Percentiles rank a stretch among this genome's conserved stretches.
phyloP scores from a whole-genome alignment of 2,113 vertebrate genomes.

The Laticauda laticaudata region DNA sequence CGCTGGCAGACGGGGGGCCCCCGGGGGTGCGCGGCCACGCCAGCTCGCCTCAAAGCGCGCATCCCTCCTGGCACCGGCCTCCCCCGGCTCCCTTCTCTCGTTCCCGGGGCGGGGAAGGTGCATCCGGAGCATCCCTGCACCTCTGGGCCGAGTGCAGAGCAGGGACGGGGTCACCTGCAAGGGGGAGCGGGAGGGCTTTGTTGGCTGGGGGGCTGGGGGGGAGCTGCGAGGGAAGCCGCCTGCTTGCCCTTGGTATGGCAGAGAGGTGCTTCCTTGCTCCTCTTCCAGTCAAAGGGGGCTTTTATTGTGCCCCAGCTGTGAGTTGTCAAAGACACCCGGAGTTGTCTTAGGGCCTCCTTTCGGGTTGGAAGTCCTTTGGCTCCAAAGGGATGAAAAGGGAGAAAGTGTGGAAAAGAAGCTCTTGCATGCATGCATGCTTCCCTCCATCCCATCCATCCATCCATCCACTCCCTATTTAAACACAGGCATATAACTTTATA shows the following conservation, averaged over 20 bases:
- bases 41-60: not conserved
- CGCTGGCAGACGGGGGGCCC: too few relatives aligned
- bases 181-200: slow-evolving; percentile 23
- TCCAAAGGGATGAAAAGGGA: slow-evolving; percentile 29
- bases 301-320: not conserved
- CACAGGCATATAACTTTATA: too few relatives aligned
- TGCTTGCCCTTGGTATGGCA: slow-evolving; percentile 10
- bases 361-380: slow-evolving; percentile 15
- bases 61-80: not conserved
- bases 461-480: too few relatives aligned
- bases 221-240: not conserved
- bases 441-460: too few relatives aligned
- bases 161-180: slow-evolving; percentile 35
- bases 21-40: not conserved
- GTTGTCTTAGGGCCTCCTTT: slow-evolving; percentile 30
- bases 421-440: not conserved
- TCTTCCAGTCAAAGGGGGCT: not conserved
- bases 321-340: not conserved
- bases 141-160: slow-evolving; percentile 23
- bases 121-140: not conserved
- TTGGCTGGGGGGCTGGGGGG: not conserved
- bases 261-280: not conserved
- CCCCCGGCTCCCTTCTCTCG: not conserved
- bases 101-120: not conserved
- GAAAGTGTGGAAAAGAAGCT: slow-evolving; percentile 32